A percentile compares a stretch with the other conserved stretches of the same genome.
These are phyloP conservation scores for Zaprionus lineosus DNA, from an alignment of 2,888 invertebrate genomes.

Conservation along the genomic window DNA sequence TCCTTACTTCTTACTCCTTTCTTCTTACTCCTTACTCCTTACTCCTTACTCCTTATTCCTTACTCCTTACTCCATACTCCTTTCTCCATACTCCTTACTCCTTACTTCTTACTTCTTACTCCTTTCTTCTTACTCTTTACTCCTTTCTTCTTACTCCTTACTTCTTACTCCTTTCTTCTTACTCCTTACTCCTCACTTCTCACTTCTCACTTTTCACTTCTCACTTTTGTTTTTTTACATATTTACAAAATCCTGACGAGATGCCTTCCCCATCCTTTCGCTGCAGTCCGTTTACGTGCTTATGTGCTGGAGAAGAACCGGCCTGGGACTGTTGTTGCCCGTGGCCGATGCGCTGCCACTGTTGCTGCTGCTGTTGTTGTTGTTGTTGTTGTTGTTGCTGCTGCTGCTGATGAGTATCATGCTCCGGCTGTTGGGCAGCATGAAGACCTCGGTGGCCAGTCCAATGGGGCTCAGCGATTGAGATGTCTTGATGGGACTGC, in stretches of 20 bases:
- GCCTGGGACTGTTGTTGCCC: slow-evolving; percentile 45
- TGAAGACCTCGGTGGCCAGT: slow-evolving; percentile 69
- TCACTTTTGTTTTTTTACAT: no score
- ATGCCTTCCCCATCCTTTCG: slow-evolving; percentile 22
- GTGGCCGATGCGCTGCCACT: slow-evolving; percentile 8
- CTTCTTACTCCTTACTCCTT: no score
- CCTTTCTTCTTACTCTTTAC: no score
- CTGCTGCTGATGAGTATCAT: slow-evolving; percentile 78
- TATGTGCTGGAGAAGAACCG: slow-evolving; percentile 70
- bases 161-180: no score
- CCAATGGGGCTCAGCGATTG: slow-evolving; percentile 81
- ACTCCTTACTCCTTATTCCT: no score
- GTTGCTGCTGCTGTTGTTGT: slow-evolving; percentile 15
- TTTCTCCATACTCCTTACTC: no score
- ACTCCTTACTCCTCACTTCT: no score
- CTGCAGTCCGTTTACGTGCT: slow-evolving; percentile 55
- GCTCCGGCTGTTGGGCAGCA: slow-evolving; percentile 81
- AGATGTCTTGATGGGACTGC: slow-evolving; percentile 80
- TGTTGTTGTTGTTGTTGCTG: slow-evolving; percentile 19
- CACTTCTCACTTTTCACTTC: no score
- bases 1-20: no score
- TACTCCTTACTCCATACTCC: no score
- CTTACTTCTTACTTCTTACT: no score
- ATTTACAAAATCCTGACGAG: slow-evolving; percentile 60
- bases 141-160: no score